phyloP scores from a whole-genome alignment of 2,888 invertebrate genomes.

The Drosophila demipolita region DNA sequence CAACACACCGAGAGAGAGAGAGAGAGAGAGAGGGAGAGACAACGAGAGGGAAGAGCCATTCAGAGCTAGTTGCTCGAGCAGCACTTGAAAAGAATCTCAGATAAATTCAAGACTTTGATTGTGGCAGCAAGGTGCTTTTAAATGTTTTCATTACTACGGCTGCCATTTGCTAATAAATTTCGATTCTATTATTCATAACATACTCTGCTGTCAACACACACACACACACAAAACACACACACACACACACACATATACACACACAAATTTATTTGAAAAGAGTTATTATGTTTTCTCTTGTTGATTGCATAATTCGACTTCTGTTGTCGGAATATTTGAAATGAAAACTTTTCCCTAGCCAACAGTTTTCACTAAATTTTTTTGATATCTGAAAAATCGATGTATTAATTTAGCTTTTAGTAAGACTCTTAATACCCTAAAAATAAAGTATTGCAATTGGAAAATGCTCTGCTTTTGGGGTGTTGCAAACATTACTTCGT shows the following conservation, averaged over 20 bases:
- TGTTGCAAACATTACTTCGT: neutral
- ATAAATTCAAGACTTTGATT: conserved; percentile 37
- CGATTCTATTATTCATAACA: conserved; percentile 30
- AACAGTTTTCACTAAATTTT: neutral
- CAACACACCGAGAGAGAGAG: neutral
- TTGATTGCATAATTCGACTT: conserved; percentile 5
- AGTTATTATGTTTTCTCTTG: conserved; percentile 5
- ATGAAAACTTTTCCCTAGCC: neutral
- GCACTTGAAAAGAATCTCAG: conserved; percentile 29
- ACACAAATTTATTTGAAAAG: neutral
- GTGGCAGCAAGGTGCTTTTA: conserved; percentile 9
- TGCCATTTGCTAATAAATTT: conserved; percentile 33
- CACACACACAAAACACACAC: neutral
- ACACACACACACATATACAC: neutral
- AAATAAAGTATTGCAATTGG: neutral
- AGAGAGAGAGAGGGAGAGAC: neutral
- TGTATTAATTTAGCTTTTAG: neutral
- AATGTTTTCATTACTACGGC: conserved; percentile 13
- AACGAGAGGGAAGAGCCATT: conserved; percentile 39
- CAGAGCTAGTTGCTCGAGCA: conserved; percentile 19
- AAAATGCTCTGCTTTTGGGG: neutral
- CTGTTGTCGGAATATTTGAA: neutral
- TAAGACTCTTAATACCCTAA: neutral
- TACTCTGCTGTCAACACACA: conserved; percentile 1
- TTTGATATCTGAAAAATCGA: neutral